These are phyloP conservation scores for Heteromormyrus szaboi DNA, from an alignment of 2,797 vertebrate genomes.

Conservation along the genomic window DNA sequence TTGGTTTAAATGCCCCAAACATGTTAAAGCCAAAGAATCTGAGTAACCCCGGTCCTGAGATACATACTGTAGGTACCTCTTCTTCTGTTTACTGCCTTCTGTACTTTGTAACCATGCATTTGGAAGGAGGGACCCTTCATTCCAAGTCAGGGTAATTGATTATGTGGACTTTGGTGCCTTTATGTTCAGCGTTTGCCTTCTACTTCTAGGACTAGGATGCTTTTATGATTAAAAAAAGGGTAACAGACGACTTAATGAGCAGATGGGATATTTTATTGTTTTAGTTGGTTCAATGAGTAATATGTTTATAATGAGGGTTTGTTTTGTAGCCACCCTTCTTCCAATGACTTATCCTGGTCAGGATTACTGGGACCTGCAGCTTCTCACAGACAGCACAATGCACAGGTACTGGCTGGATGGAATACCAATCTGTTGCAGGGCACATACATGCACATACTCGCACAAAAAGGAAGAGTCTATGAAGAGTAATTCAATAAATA, in stretches of 20 bases:
- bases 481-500: neutral
- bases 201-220: neutral
- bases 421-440: neutral
- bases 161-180: neutral
- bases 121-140: neutral
- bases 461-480: neutral
- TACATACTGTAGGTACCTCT: neutral
- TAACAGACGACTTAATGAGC: neutral
- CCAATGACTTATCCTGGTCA: neutral
- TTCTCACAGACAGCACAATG: neutral
- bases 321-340: neutral
- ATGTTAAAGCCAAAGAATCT: neutral
- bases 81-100: neutral
- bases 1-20: neutral
- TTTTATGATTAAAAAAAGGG: neutral
- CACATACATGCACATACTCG: neutral
- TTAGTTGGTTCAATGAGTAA: neutral
- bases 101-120: neutral
- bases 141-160: neutral
- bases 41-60: neutral
- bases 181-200: neutral
- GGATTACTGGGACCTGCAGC: neutral
- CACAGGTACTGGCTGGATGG: neutral
- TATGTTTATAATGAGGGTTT: neutral
- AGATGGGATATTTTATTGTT: neutral